Evolutionary conservation across 2,888 invertebrate species (phyloP), one percentile per base, ranked within the genome.

Genomic region (Emmelina monodactyla): DNA sequence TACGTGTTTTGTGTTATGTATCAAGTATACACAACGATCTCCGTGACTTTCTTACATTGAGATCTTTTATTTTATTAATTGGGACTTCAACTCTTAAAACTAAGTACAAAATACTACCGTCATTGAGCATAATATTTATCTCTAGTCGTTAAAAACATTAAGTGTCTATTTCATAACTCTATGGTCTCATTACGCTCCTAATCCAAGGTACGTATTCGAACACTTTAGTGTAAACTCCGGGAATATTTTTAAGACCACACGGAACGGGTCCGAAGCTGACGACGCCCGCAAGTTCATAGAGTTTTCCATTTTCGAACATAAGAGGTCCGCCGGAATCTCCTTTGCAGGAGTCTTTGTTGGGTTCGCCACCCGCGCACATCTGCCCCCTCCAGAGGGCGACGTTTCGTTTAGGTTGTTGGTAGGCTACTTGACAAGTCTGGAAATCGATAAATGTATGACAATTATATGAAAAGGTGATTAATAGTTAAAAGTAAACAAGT

Each of bases 241-340:
- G 86, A 60, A 84, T 79, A 19, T 80, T 72, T 12, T 63, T 58
- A 51, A 73, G 71, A 0, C 86, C 87, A 47, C 88, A 88, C 0
- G 81, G 81, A 0, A 73, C 68, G 0, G 85, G 84, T 1, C 88
- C 88, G 45, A 83, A 87, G 9, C 86, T 87, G 10, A 87, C 86
- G 2, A 88, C 60, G 0, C 87, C 88, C 0, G 56, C 39, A 0
- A 58, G 50, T 28, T 70, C 69, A 13, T 55, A 56, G 1, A 37
- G 42, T 6, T 49, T 49, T 3, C 45, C 50, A 14, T 55, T 59
- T 6, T 66, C 54, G 9, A 53, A 55, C 79, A 85, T 85, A 2
- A 87, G 64, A 0, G 87, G 86, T 1, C 87, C 87, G 0, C 87
- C 87, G 19, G 85, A 85, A 49, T 87, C 86, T 0, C 86, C 86